A percentile compares a stretch with the other conserved stretches of the same genome.
These are phyloP conservation scores for Calidris pygmaea DNA, from an alignment of 2,113 vertebrate species.

Conservation along the genomic window DNA sequence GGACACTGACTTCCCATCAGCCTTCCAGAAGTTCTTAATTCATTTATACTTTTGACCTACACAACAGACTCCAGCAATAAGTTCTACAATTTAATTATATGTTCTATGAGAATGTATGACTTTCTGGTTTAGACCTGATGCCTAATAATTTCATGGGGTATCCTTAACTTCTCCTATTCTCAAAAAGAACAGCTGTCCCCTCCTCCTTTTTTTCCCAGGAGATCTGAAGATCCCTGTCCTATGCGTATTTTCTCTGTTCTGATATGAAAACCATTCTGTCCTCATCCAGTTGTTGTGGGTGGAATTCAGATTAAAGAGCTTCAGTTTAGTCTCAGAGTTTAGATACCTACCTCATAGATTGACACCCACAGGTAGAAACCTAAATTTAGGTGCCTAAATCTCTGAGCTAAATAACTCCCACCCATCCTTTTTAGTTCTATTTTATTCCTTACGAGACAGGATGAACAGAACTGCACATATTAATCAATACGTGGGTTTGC, in stretches of 20 bases:
- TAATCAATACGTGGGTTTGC: constrained; percentile 51
- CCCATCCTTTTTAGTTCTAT: background rate
- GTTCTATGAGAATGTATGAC: background rate
- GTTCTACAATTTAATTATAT: background rate
- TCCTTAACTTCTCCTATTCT: background rate
- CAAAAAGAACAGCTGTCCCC: background rate
- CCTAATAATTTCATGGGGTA: background rate
- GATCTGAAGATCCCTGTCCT: background rate
- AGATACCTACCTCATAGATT: background rate
- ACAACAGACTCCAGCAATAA: background rate
- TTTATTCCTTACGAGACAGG: constrained; percentile 1
- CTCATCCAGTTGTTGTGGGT: background rate
- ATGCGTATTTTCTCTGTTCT: background rate
- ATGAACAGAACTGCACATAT: constrained; percentile 12
- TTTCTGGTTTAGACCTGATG: background rate
- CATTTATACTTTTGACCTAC: constrained; percentile 18
- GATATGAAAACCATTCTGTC: background rate
- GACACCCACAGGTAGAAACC: constrained; percentile 46
- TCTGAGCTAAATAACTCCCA: constrained; percentile 29
- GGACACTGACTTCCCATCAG: constrained; percentile 3
- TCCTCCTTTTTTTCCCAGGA: background rate
- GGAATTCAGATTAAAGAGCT: background rate
- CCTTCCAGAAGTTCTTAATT: constrained; percentile 32
- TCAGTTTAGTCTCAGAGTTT: background rate
- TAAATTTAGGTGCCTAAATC: constrained; percentile 41